Evolutionary conservation across 2,113 vertebrate genomes (phyloP), one percentile per base, ranked within the genome.

Genomic region (Odontophorus gujanensis): DNA sequence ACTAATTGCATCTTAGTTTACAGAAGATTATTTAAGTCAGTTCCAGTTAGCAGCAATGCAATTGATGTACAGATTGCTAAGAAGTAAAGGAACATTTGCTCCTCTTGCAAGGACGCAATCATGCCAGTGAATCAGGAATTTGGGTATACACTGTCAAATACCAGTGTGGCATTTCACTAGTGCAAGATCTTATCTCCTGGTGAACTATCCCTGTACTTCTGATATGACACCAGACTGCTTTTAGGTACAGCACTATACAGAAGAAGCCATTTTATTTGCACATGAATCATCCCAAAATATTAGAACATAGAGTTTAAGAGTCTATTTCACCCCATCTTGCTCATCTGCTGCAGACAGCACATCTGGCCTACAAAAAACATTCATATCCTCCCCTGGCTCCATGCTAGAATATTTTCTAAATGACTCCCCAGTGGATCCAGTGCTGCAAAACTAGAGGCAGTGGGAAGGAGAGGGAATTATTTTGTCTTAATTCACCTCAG

Each of bases 41-140:
- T 73, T 92, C 81, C 90, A 85, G 79, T 53, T 73, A 79, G n/a
- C 45, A 73, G 48, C 62, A 93, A n/a, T 78, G 69, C 34, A 79
- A 83, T 11, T 11, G 51, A 69, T 80, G 48, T 42, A 63, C 45
- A 74, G 62, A 66, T 89, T 87, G 48, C 34, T 68, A 51, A 81
- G 66, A 81, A 51, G 36, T 0, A 50, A 51, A 83, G 71, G 42
- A 28, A 1, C 62, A 55, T 75, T 91, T 85, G 63, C 72, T 48
- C 47, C 47, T 48, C 21, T 48, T 80, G 63, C 82, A 79, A 87
- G 76, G 67, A 34, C 24, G 13, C 45, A 72, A 6, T 25, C 58
- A 32, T 61, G 77, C 28, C 67, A 51, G 43, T 28, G 67, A 19
- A 47, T 85, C 51, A 75, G 43, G 55, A 73, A 72, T 47, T 4